phyloP scores from a whole-genome alignment of 1,140 invertebrate species.

The Papilio polyxenes region DNA sequence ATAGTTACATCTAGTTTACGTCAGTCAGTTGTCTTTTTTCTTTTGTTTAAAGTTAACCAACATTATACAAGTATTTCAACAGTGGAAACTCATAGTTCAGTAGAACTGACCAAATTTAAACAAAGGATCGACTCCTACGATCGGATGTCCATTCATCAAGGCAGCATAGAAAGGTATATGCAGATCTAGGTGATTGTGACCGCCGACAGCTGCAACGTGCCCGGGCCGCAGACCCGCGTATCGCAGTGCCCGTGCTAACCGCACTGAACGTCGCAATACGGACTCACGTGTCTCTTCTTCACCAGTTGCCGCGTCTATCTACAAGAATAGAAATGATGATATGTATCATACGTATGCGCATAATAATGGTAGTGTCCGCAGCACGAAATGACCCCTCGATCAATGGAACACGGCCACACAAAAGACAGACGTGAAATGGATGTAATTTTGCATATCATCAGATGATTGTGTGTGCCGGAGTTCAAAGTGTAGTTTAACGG shows the following conservation, averaged over 20 bases:
- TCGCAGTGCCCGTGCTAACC: slow-evolving; percentile 73
- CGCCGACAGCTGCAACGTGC: slow-evolving; percentile 73
- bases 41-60: too few species aligned
- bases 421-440: too few species aligned
- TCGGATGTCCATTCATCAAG: slow-evolving; percentile 69
- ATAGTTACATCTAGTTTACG: too few species aligned
- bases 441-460: too few species aligned
- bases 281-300: slow-evolving; percentile 69
- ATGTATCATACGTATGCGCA: background rate
- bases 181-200: slow-evolving; percentile 75
- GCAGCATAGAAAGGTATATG: slow-evolving; percentile 75
- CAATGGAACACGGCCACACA: too few species aligned
- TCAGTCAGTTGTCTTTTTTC: too few species aligned
- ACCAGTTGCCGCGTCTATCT: slow-evolving; percentile 79
- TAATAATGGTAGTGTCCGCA: background rate
- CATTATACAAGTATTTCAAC: too few species aligned
- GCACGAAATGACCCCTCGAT: too few species aligned
- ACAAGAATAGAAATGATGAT: slow-evolving; percentile 37
- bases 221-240: slow-evolving; percentile 70
- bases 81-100: too few species aligned
- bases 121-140: slow-evolving; percentile 59
- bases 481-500: too few species aligned
- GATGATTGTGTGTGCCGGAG: too few species aligned
- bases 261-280: slow-evolving; percentile 66
- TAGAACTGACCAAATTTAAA: slow-evolving; percentile 63